These are phyloP conservation scores for Corydoras maculifer DNA, from an alignment of 2,113 vertebrate species.

Conservation along the genomic window DNA sequence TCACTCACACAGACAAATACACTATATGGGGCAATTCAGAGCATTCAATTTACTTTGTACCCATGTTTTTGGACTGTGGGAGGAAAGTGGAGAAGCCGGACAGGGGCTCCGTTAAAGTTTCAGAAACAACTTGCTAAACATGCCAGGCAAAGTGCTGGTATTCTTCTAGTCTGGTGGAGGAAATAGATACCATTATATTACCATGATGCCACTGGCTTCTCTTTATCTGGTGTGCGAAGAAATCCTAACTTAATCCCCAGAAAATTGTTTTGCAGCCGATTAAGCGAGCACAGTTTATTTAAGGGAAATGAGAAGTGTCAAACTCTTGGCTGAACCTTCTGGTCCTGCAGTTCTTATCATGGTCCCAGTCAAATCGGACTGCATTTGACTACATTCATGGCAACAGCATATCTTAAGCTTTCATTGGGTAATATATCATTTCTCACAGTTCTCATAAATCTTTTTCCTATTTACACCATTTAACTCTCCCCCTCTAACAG, in stretches of 20 bases:
- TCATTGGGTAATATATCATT: neutral
- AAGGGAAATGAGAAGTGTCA: constrained; percentile 14
- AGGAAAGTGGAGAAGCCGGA: no score
- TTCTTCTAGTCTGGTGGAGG: constrained; percentile 7
- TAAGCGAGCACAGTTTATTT: constrained; percentile 17
- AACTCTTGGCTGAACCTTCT: neutral
- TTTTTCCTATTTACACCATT: neutral
- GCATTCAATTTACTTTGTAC: no score
- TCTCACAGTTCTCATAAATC: constrained; percentile 5
- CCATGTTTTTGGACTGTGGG: no score
- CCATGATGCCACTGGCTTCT: neutral
- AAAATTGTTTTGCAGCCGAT: constrained; percentile 13
- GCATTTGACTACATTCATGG: constrained; percentile 6
- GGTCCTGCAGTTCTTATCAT: constrained; percentile 4
- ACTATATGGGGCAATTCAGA: no score
- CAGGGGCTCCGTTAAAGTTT: no score
- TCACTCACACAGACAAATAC: no score
- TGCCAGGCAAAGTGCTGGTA: no score
- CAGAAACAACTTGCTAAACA: no score
- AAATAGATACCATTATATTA: neutral
- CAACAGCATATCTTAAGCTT: neutral
- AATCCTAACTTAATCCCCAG: constrained; percentile 30
- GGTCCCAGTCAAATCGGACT: neutral
- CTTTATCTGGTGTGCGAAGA: constrained; percentile 16
- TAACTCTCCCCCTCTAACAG: constrained; percentile 4